Base-by-base conservation (phyloP, 2,888 invertebrate species). In the Schizaphis graminum region DNA sequence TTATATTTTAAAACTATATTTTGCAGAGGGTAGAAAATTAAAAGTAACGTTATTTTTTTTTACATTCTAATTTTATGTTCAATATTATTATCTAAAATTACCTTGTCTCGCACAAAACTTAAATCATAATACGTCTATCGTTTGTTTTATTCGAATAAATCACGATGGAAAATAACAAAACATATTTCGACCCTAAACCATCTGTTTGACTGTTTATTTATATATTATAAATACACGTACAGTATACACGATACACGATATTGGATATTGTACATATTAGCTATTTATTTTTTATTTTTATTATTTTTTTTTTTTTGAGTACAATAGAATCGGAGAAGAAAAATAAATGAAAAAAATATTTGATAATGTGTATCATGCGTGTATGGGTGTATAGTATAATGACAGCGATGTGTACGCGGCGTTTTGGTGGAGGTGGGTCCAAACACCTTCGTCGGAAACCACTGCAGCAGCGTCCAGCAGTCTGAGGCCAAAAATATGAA, bases 381-480 rank as follows among this genome's bases (percentile, higher is more conserved):
- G 47, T 47, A 44, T 86, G 47, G 86, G 16, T 44, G 16, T 16
- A 41, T 41, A 85, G 21, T 41, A 90, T 90, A 90, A 90, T 90
- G 90, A 90, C 90, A n/a, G 90, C 44, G 10, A 47, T 41, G 24
- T 53, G 26, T 77, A 67, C 24, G 49, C 53, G 77, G 91, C 53
- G 84, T 84, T 91, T 57, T 47, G 47, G 85, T 56, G 86, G 35
- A 86, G 85, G 85, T 57, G 87, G 86, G 67, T 35, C 87, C 57
- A 41, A 91, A 92, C 92, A 92, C 92, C 92, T 92, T 26, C 47
- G 56, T 92, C 92, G 92, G 49, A 93, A 93, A 93, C 93, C 93
- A 41, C 93, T 44, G 92, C 26, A 47, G 57, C 89, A 93, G 93
- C 93, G 93, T 93, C 93, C 93, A 93, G 93, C 93, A 93, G 93